Base-by-base conservation (phyloP, 2,797 vertebrate genomes). In the Austrolebias charrua region DNA sequence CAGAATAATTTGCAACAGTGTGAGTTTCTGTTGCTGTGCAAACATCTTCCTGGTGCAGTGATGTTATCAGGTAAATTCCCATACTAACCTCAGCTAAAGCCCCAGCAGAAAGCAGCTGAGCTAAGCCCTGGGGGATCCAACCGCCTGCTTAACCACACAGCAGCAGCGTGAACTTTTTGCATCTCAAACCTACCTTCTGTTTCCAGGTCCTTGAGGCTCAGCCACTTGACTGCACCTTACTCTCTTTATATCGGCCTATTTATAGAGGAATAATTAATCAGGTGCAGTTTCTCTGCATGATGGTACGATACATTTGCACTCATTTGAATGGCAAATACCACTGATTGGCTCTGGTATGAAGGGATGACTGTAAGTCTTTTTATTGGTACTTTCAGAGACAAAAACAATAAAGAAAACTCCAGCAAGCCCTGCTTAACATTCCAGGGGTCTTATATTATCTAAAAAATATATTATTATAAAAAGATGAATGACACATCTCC, bases 191-290 rank as follows among this genome's bases (percentile, higher is more conserved):
- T 48, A 31, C 42, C 16, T 60, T 74, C 49, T 9, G 7, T 46
- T 18, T 46, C 18, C 35, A 49, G 69, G 87, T 82, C 81, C 75
- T 82, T 79, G 72, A 70, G 84, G 84, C 72, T 83, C 68, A 78
- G 64, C 56, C 69, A 45, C 68, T 20, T 90, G 90, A 93, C 91
- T 91, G 89, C 78, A 65, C 79, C 80, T 84, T 88, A 91, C 92
- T 90, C 85, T 72, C 65, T 66, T 65, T 79, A 78, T 91, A 90
- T 91, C 83, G 81, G 90, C 86, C 91, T 92, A 92, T 92, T 91
- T 92, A 92, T 90, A 88, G 85, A 81, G 84, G 88, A 81, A 81
- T 92, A 92, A 92, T 92, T 93, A 91, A 89, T 89, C 85, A 85
- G 79, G 75, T 66, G 73, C 75, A 75, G 81, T 85, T 86, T 85